A percentile compares a stretch with the other conserved stretches of the same genome.
Conservation (phyloP, 2,113 vertebrate genomes). For the Osmerus eperlanus region DNA sequence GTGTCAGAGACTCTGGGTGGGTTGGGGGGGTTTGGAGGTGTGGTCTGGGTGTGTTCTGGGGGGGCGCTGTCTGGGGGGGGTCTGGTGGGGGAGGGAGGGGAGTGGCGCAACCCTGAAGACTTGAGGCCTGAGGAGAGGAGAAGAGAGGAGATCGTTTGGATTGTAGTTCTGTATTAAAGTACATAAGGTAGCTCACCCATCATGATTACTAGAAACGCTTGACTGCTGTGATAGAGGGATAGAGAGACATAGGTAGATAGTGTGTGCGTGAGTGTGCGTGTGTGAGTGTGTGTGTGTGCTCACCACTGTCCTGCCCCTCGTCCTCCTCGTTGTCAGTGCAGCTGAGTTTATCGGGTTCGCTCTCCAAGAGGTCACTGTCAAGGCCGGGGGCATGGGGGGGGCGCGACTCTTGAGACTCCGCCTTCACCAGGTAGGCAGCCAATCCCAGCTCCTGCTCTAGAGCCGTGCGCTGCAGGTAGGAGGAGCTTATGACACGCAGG, state of each 20-base stretch:
- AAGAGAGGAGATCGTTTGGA: background rate
- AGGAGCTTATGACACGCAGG: slow-evolving; percentile 89
- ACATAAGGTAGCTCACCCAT: too few species aligned
- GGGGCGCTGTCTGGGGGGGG: slow-evolving; percentile 45
- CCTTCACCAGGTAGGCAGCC: slow-evolving; percentile 87
- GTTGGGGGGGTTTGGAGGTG: slow-evolving; percentile 7
- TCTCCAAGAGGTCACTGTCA: slow-evolving; percentile 81
- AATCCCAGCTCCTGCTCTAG: slow-evolving; percentile 95
- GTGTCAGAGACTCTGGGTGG: background rate
- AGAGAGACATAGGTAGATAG: slow-evolving; percentile 10
- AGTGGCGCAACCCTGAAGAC: slow-evolving; percentile 39
- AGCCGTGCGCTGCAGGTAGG: slow-evolving; percentile 85
- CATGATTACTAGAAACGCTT: too few species aligned
- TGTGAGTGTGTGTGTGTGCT: slow-evolving; percentile 14
- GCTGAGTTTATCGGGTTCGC: slow-evolving; percentile 90
- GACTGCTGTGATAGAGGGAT: too few species aligned
- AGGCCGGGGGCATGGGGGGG: slow-evolving; percentile 56
- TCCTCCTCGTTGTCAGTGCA: slow-evolving; percentile 96
- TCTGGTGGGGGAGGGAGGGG: slow-evolving; percentile 37
- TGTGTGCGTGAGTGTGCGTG: slow-evolving; percentile 62
- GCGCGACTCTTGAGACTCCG: slow-evolving; percentile 68
- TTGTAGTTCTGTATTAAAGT: too few species aligned
- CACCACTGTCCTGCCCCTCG: slow-evolving; percentile 79
- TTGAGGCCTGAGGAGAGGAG: slow-evolving; percentile 65
- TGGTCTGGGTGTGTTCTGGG: slow-evolving; percentile 38